These are phyloP conservation scores for Poeciliopsis infans DNA, from an alignment of 2,797 vertebrate species.

Conservation along the genomic window DNA sequence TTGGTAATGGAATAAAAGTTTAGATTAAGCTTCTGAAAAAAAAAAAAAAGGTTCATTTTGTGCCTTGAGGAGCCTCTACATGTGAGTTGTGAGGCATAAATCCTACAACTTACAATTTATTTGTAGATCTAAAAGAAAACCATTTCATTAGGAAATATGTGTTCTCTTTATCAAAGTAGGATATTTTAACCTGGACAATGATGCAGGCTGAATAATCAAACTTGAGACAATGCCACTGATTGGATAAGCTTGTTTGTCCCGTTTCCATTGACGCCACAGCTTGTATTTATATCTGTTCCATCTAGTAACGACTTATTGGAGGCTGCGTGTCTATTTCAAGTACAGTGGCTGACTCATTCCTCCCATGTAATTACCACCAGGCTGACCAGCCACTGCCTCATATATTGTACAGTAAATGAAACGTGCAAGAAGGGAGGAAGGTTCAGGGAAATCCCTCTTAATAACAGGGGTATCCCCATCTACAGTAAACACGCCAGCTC, in stretches of 20 bases:
- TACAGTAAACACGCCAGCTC: conserved; percentile 44
- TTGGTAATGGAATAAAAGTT: neutral
- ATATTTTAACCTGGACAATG: neutral
- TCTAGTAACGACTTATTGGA: conserved; percentile 37
- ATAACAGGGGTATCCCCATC: conserved; percentile 58
- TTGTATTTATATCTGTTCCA: conserved; percentile 28
- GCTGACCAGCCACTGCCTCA: conserved; percentile 29
- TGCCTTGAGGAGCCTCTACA: neutral
- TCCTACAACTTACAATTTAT: neutral
- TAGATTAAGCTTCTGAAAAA: neutral
- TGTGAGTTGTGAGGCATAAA: neutral
- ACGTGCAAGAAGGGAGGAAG: conserved; percentile 42
- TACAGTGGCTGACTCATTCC: conserved; percentile 66
- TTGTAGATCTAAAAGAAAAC: neutral
- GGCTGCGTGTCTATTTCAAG: conserved; percentile 62
- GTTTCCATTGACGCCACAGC: conserved; percentile 22
- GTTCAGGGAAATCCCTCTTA: conserved; percentile 68
- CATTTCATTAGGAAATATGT: neutral
- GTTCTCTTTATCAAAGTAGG: neutral
- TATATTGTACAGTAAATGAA: conserved; percentile 49
- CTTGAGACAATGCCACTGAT: neutral
- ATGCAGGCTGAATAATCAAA: neutral
- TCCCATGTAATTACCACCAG: conserved; percentile 62
- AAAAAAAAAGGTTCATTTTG: neutral
- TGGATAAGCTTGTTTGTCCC: neutral